phyloP scores from a whole-genome alignment of 2,888 invertebrate genomes.

The Lathronympha strigana region DNA sequence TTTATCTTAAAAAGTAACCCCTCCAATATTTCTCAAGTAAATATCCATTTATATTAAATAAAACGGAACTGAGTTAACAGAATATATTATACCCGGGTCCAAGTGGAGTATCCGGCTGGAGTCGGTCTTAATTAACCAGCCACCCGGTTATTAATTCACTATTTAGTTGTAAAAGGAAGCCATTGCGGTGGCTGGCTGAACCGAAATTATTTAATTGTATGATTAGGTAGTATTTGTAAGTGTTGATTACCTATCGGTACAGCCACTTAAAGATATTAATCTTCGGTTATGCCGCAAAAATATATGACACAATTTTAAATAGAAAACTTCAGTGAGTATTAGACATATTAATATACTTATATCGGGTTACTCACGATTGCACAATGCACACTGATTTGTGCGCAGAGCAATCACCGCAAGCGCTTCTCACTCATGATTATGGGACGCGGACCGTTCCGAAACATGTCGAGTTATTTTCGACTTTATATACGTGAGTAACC shows the following conservation, averaged over 20 bases:
- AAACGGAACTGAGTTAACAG: background rate
- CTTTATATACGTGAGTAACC: no score
- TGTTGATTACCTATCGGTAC: no score
- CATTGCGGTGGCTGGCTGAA: background rate
- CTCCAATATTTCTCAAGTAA: background rate
- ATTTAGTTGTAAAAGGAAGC: slow-evolving; percentile 45
- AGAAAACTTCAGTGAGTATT: no score
- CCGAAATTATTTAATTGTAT: background rate
- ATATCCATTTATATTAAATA: background rate
- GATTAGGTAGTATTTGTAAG: background rate
- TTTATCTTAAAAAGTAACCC: background rate
- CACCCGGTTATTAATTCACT: slow-evolving; percentile 65
- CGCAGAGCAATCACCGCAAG: no score
- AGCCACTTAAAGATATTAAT: background rate
- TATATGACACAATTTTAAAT: no score
- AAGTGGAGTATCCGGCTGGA: slow-evolving; percentile 26
- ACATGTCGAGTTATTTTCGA: no score
- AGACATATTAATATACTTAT: no score
- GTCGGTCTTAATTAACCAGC: slow-evolving; percentile 43
- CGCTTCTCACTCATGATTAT: no score
- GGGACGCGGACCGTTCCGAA: no score
- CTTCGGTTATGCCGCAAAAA: background rate
- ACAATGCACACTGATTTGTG: no score
- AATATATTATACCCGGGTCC: slow-evolving; percentile 10
- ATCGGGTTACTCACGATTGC: no score